Conservation (phyloP, 2,113 vertebrate species). For the Pedionomus torquatus region DNA sequence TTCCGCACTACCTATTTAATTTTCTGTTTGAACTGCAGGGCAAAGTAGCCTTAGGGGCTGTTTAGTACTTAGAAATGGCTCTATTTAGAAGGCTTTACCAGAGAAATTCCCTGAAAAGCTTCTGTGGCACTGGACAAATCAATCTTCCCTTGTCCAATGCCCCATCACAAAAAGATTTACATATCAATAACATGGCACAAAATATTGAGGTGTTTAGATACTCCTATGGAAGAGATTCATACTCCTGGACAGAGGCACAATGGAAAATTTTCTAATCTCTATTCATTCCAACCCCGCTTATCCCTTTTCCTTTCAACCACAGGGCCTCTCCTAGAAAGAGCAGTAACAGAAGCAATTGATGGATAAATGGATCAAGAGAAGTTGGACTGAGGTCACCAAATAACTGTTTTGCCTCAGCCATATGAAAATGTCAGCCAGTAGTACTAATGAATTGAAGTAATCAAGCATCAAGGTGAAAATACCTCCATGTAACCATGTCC, state of each 20-base stretch:
- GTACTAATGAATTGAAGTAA: not conserved
- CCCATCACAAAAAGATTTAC: not conserved
- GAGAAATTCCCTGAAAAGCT: not conserved
- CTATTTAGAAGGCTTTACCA: not conserved
- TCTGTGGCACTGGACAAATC: not conserved
- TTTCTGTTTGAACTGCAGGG: accelerated
- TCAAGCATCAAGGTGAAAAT: not conserved
- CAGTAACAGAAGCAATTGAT: not conserved
- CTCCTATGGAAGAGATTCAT: accelerated
- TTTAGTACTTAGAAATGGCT: not conserved
- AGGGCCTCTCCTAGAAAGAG: not conserved
- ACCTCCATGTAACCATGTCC: accelerated
- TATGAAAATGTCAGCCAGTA: not conserved
- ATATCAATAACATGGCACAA: accelerated
- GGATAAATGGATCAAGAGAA: not conserved
- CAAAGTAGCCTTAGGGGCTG: not conserved
- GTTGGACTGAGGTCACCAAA: not conserved
- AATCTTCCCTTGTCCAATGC: not conserved
- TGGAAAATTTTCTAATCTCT: not conserved
- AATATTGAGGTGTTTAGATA: not conserved
- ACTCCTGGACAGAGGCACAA: not conserved
- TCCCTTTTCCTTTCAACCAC: not conserved
- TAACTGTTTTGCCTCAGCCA: not conserved
- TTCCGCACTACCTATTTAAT: not conserved
- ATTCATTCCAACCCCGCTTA: not conserved